These are phyloP conservation scores for Nomia melanderi DNA, from an alignment of 1,140 invertebrate genomes.

Conservation along the genomic window DNA sequence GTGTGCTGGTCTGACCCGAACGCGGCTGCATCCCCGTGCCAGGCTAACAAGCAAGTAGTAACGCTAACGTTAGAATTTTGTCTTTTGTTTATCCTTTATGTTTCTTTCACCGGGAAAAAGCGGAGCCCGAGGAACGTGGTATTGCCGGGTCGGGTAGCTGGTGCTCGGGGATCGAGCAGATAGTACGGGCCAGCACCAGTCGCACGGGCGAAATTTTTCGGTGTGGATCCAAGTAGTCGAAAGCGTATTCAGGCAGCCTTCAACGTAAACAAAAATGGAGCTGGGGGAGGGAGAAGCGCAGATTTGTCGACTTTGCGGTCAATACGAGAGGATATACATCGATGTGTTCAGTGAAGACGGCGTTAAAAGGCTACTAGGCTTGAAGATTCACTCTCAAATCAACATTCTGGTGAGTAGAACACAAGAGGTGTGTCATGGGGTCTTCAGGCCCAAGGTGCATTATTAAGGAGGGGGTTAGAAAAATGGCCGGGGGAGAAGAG, in stretches of 20 bases:
- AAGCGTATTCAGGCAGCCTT: conserved; percentile 67
- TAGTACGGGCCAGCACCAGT: conserved; percentile 3
- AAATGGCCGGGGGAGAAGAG: conserved; percentile 62
- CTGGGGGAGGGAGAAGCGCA: conserved; percentile 72
- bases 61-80: conserved; percentile 45
- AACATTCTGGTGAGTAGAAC: conserved; percentile 76
- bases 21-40: conserved; percentile 50
- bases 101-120: conserved; percentile 19
- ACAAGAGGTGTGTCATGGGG: conserved; percentile 30
- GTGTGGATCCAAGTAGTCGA: conserved; percentile 64
- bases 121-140: not conserved
- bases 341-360: conserved; percentile 78
- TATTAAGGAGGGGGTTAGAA: conserved; percentile 64
- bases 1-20: conserved; percentile 38
- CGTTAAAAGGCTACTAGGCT: conserved; percentile 69
- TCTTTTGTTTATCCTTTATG: conserved; percentile 52
- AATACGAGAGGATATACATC: conserved; percentile 75
- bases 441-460: conserved; percentile 42
- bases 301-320: conserved; percentile 77
- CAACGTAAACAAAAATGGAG: conserved; percentile 76
- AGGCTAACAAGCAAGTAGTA: conserved; percentile 52
- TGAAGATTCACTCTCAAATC: conserved; percentile 76
- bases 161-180: conserved; percentile 4
- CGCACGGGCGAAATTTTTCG: conserved; percentile 5
- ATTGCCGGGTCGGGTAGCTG: conserved; percentile 3